Conservation (phyloP, 1,140 invertebrate genomes). For the Gryllus bimaculatus region DNA sequence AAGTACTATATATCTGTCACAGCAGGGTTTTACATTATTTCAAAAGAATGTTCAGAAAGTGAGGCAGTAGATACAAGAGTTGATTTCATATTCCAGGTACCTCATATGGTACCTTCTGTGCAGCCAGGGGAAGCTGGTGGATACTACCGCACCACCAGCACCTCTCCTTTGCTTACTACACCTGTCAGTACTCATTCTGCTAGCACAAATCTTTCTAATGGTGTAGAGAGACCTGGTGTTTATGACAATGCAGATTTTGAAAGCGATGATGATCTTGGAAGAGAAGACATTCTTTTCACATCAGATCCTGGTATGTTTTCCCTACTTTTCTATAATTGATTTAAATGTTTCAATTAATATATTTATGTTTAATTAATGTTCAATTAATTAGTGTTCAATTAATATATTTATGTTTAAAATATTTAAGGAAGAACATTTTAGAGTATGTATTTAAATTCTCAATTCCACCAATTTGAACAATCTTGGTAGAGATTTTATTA, state of each 20-base stretch:
- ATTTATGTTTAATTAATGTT: conserved; percentile 13
- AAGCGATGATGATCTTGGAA: conserved; percentile 79
- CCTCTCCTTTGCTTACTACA: conserved; percentile 39
- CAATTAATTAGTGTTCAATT: conserved; percentile 19
- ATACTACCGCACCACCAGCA: conserved; percentile 29
- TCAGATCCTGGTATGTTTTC: conserved; percentile 54
- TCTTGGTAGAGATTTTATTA: not conserved
- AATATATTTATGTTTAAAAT: not conserved
- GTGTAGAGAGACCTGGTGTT: conserved; percentile 41
- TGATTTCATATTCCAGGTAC: conserved; percentile 21
- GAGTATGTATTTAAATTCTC: no score
- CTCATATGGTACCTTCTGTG: conserved; percentile 26
- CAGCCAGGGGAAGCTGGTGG: conserved; percentile 21
- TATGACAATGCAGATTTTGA: conserved; percentile 68
- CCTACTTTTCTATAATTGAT: conserved; percentile 19
- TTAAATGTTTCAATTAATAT: conserved; percentile 29
- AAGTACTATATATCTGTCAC: no score
- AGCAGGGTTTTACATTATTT: no score
- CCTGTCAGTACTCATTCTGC: conserved; percentile 36
- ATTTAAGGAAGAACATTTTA: not conserved
- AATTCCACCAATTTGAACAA: not conserved
- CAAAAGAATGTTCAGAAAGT: no score
- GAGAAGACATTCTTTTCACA: conserved; percentile 78
- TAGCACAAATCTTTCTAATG: conserved; percentile 46
- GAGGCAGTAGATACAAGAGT: not conserved